phyloP scores from a whole-genome alignment of 2,888 invertebrate species.

The Phengaris alcon region DNA sequence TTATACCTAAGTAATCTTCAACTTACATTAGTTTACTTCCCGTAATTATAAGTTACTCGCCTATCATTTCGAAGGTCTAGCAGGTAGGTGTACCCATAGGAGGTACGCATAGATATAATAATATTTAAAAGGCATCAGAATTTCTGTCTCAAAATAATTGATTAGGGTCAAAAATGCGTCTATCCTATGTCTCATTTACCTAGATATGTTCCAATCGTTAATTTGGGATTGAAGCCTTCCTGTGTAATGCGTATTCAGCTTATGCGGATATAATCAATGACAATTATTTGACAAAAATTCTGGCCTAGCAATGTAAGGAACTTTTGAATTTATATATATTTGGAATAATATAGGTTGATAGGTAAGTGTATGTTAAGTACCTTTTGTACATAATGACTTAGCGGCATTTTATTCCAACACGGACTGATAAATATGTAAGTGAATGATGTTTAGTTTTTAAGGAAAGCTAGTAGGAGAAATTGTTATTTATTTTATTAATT shows the following conservation, averaged over 20 bases:
- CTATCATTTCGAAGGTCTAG: neutral
- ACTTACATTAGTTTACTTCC: constrained; percentile 18
- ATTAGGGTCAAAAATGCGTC: constrained; percentile 13
- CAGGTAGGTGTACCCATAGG: neutral
- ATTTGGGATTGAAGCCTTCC: neutral
- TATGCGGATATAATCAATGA: neutral
- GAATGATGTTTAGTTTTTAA: constrained; percentile 39
- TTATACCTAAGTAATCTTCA: neutral
- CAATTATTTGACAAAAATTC: constrained; percentile 12
- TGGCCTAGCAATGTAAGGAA: constrained; percentile 11
- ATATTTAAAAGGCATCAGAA: constrained; percentile 12
- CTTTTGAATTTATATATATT: constrained; percentile 28
- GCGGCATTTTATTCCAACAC: constrained; percentile 41
- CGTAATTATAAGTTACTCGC: constrained; percentile 15
- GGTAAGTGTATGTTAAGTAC: constrained; percentile 29
- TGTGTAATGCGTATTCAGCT: neutral
- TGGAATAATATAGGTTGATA: constrained; percentile 25
- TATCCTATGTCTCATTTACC: neutral
- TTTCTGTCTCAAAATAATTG: constrained; percentile 21
- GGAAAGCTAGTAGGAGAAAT: constrained; percentile 42
- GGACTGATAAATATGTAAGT: constrained; percentile 40
- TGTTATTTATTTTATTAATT: constrained; percentile 45
- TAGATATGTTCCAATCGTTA: no score
- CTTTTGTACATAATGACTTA: constrained; percentile 38
- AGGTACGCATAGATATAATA: constrained; percentile 7